Percentiles rank a stretch among this genome's conserved stretches.
Evolutionary conservation across 2,797 vertebrate species (phyloP).

Genomic region (Bradypodion pumilum): DNA sequence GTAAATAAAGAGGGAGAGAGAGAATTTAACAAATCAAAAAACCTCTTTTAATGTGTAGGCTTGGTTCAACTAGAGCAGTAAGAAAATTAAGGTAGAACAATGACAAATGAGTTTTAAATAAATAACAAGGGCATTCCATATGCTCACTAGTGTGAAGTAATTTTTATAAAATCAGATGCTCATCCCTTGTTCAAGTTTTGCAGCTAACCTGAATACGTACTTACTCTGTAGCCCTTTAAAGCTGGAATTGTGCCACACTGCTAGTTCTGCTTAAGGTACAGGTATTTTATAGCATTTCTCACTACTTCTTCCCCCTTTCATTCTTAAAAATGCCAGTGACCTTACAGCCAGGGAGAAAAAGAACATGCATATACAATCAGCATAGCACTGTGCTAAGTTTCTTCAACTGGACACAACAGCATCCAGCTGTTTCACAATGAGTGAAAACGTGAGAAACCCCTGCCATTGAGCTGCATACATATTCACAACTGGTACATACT

Average conservation of each 20-base stretch:
- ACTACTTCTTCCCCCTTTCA: not conserved
- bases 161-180: not conserved
- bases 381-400: not conserved
- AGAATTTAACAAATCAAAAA: not conserved
- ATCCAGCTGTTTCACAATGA: not conserved
- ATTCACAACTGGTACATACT: not conserved
- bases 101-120: not conserved
- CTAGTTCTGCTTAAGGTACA: not conserved
- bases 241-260: not conserved
- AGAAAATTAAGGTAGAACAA: not conserved
- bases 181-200: not conserved
- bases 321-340: not conserved
- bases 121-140: not conserved
- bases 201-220: not conserved
- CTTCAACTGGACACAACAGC: not conserved
- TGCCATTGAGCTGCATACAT: not conserved
- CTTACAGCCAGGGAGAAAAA: not conserved
- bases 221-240: not conserved
- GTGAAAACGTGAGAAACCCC: not conserved
- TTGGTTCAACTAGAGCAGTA: not conserved
- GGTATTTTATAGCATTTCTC: not conserved
- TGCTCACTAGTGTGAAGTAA: not conserved
- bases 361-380: not conserved
- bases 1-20: slow-evolving; percentile 50
- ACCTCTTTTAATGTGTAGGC: not conserved